Percentiles rank a stretch among this genome's conserved stretches.
Conservation (phyloP, 2,888 invertebrate genomes). For the Drosophila mayaguana region DNA sequence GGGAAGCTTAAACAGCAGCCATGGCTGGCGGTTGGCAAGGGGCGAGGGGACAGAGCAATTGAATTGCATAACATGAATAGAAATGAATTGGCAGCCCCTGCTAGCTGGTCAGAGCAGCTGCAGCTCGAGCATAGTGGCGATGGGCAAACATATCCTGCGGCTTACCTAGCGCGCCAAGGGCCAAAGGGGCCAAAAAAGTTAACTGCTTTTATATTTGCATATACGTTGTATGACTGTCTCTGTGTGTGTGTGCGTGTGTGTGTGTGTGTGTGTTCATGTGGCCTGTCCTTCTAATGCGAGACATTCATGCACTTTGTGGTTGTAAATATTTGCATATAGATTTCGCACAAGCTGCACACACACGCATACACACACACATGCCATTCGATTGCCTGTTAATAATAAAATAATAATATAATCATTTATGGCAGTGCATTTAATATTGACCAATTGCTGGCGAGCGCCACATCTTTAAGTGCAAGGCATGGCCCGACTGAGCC, state of each 20-base stretch:
- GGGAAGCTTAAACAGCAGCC: constrained; percentile 34
- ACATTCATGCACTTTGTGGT: constrained; percentile 65
- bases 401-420: constrained; percentile 29
- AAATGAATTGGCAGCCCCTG: constrained; percentile 75
- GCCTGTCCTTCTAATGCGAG: constrained; percentile 62
- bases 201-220: constrained; percentile 56
- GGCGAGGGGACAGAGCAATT: constrained; percentile 61
- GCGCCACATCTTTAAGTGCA: constrained; percentile 33
- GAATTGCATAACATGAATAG: constrained; percentile 83
- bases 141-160: constrained; percentile 66
- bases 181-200: constrained; percentile 47
- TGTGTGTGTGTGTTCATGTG: constrained; percentile 45
- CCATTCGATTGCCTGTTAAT: constrained; percentile 34
- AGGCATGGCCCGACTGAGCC: neutral
- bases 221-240: neutral
- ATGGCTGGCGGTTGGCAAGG: neutral
- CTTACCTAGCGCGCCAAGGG: constrained; percentile 49
- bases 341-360: neutral
- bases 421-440: constrained; percentile 22
- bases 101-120: constrained; percentile 13
- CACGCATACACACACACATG: neutral
- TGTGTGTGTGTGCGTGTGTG: constrained; percentile 11
- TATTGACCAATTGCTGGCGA: constrained; percentile 19
- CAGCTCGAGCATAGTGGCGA: constrained; percentile 35
- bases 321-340: constrained; percentile 45